Conservation (phyloP, 2,797 vertebrate genomes). For the Cygnus olor region DNA sequence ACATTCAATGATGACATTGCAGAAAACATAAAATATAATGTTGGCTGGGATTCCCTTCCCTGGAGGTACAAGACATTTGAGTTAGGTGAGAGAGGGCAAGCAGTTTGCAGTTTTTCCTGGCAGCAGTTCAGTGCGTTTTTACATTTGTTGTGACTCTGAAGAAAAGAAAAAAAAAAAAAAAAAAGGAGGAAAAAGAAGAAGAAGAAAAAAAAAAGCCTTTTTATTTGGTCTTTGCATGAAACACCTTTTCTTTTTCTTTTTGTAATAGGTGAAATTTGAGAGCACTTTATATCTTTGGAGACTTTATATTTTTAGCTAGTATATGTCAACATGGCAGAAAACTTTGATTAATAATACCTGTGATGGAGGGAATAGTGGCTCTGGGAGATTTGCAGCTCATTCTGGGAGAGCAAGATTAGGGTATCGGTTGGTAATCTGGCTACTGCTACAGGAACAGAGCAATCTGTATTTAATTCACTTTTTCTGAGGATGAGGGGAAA, state of each 20-base stretch:
- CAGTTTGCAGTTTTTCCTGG: slow-evolving; percentile 55
- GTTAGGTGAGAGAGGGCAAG: slow-evolving; percentile 55
- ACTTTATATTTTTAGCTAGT: neutral
- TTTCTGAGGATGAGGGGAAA: neutral
- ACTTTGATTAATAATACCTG: neutral
- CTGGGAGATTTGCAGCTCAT: neutral
- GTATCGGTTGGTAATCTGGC: neutral
- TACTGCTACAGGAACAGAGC: neutral
- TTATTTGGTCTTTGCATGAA: slow-evolving; percentile 40
- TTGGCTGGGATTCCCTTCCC: slow-evolving; percentile 57
- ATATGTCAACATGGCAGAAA: neutral
- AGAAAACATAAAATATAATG: slow-evolving; percentile 18
- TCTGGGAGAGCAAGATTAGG: neutral
- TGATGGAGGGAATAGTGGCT: neutral
- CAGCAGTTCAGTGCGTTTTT: slow-evolving; percentile 28
- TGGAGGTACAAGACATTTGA: neutral
- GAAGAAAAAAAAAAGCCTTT: neutral
- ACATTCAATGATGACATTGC: slow-evolving; percentile 49
- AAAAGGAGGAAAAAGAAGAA: no score
- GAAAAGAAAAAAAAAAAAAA: no score
- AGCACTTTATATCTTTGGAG: neutral
- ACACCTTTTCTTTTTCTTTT: neutral
- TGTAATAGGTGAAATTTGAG: neutral
- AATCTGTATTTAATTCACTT: neutral
- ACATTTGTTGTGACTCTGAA: slow-evolving; percentile 32